Evolutionary conservation across 2,888 invertebrate species (phyloP), one percentile per base, ranked within the genome.

Genomic region (Marasmarcha lunaedactyla): DNA sequence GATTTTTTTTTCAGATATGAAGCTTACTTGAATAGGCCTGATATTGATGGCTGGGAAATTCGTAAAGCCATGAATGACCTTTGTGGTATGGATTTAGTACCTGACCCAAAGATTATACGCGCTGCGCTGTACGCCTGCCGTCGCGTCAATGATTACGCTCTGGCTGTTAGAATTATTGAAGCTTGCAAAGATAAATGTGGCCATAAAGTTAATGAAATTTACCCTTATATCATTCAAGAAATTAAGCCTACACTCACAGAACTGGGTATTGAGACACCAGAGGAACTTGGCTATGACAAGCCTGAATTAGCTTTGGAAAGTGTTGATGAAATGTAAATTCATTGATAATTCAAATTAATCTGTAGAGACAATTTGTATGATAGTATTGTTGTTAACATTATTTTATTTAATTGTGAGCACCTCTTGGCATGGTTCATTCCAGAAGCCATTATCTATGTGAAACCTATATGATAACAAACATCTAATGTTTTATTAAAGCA

Each of bases 241-340:
- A 91, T 99, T 54, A 87, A 88, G 59, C 98, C 99, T 25, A 95
- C 97, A 1, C 86, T 99, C 43, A 88, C 89, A 33, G 97, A 99
- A 79, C 85, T 99, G 43, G 98, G 99, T 36, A 90, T 99, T 52
- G 90, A 89, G 40, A 97, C 98, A 20, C 94, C 93, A 0, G 98
- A 98, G 71, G 95, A 98, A 66, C 86, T 99, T 58, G 98, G 98
- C 45, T 98, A 95, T 61, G 97, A 98, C 77, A 93, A 96, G 78
- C 99, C 98, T 42, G 98, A 99, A 81, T 83, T 98, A 70, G 95
- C 93, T 45, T 85, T 95, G 50, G 77, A 89, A 57, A 88, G 86
- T 57, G 90, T 92, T 42, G 91, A 87, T 61, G 89, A 93, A 43
- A 86, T 90, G 57, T 85, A 87, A 74, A 54, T 54, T 54, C 52